Conservation (phyloP, 2,797 vertebrate genomes). For the Tenualosa ilisha region DNA sequence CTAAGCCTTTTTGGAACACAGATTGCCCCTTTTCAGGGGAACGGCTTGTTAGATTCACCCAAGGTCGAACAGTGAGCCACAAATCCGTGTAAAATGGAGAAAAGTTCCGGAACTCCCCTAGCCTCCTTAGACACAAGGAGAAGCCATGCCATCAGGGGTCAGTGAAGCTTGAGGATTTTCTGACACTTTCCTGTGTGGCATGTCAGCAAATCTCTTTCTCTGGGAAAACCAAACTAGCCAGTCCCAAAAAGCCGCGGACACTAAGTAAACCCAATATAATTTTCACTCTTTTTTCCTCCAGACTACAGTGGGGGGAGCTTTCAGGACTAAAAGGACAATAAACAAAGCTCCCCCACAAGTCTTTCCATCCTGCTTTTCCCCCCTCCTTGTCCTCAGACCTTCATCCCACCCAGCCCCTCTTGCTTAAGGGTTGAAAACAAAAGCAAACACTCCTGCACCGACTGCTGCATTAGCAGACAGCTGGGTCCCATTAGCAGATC, state of each 20-base stretch:
- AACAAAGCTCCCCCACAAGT: slow-evolving; percentile 54
- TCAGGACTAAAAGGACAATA: slow-evolving; percentile 66
- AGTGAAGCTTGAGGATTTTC: slow-evolving; percentile 48
- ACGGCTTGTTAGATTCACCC: not conserved
- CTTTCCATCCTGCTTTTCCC: not conserved
- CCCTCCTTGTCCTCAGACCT: not conserved
- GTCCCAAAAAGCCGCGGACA: slow-evolving; percentile 33
- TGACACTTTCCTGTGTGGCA: slow-evolving; percentile 42
- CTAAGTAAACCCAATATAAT: slow-evolving; percentile 56
- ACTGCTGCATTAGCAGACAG: slow-evolving; percentile 66
- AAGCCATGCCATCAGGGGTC: slow-evolving; percentile 29
- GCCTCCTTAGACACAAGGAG: slow-evolving; percentile 17
- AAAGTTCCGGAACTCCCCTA: not conserved
- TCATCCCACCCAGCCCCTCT: not conserved
- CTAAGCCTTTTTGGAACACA: not conserved
- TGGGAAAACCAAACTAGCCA: slow-evolving; percentile 58
- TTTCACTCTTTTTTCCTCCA: slow-evolving; percentile 44
- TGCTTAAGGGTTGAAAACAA: slow-evolving; percentile 61
- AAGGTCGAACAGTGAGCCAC: not conserved
- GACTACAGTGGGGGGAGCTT: slow-evolving; percentile 53
- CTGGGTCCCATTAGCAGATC: slow-evolving; percentile 72
- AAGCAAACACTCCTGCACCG: slow-evolving; percentile 64
- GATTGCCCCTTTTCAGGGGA: not conserved
- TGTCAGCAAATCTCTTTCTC: slow-evolving; percentile 57
- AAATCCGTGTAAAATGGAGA: slow-evolving; percentile 17